Percentiles rank a stretch among this genome's conserved stretches.
Evolutionary conservation across 2,797 vertebrate species (phyloP).

Genomic region (Glossophaga mutica): DNA sequence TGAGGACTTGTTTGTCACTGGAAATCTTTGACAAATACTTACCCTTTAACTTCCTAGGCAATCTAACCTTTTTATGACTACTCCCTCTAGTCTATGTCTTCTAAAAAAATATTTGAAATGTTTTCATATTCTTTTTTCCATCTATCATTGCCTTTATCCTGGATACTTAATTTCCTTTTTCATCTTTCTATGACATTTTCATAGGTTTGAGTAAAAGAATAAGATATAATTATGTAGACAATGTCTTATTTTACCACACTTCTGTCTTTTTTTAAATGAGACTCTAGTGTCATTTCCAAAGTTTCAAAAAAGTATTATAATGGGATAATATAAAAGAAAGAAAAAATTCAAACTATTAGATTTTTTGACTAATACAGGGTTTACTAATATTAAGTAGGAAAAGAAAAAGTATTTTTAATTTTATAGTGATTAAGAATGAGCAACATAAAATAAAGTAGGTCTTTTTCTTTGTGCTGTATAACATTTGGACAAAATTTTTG

Average conservation of each 20-base stretch:
- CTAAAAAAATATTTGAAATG: not conserved
- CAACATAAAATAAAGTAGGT: not conserved
- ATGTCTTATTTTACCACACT: not conserved
- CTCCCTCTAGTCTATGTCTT: not conserved
- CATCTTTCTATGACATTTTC: not conserved
- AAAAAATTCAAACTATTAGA: not conserved
- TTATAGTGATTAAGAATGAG: not conserved
- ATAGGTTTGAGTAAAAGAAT: not conserved
- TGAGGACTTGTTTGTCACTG: not conserved
- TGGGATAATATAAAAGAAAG: not conserved
- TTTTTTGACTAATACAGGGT: not conserved
- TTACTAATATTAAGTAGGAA: not conserved
- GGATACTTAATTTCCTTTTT: not conserved
- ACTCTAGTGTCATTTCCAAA: not conserved
- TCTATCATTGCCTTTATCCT: not conserved
- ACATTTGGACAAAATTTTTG: conserved; percentile 8
- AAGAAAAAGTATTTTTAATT: not conserved
- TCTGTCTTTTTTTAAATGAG: not conserved
- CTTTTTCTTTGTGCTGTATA: conserved; percentile 12
- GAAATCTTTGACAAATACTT: not conserved
- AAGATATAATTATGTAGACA: not conserved
- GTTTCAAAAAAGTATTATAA: not conserved
- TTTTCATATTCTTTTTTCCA: not conserved
- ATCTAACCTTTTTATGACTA: not conserved
- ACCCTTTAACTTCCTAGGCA: not conserved